Conservation (phyloP, 2,888 invertebrate genomes). For the Nomada lathburiana region DNA sequence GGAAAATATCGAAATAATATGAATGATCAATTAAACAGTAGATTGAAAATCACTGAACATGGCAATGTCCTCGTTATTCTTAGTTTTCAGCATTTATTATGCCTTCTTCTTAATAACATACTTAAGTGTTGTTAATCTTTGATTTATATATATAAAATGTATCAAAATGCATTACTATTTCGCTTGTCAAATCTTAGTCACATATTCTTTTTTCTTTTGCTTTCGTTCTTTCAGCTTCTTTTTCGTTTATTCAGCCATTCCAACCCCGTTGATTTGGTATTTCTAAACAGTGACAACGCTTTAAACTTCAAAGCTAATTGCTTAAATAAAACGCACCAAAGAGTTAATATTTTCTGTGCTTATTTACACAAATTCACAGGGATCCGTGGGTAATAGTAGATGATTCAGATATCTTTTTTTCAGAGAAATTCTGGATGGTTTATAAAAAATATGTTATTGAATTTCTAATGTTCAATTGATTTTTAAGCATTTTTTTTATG, state of each 20-base stretch:
- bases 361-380: constrained; percentile 39
- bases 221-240: neutral
- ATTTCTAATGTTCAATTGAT: neutral
- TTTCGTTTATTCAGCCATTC: constrained; percentile 8
- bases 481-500: neutral
- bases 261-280: constrained; percentile 15
- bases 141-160: constrained; percentile 82
- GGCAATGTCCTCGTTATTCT: constrained; percentile 26
- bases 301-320: constrained; percentile 1
- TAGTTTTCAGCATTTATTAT: constrained; percentile 72
- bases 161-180: constrained; percentile 77
- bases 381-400: neutral
- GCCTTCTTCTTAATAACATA: constrained; percentile 74
- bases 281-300: constrained; percentile 13
- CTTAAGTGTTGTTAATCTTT: constrained; percentile 75
- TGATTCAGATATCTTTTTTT: neutral
- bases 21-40: constrained; percentile 11
- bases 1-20: constrained; percentile 2
- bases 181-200: constrained; percentile 44
- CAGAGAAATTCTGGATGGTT: constrained; percentile 39
- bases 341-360: constrained; percentile 7
- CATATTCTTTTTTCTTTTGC: constrained; percentile 12
- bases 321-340: constrained; percentile 34
- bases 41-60: constrained; percentile 55
- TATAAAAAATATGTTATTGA: constrained; percentile 39